A percentile compares a stretch with the other conserved stretches of the same genome.
phyloP scores from a whole-genome alignment of 1,140 invertebrate species.

The Apis florea region DNA sequence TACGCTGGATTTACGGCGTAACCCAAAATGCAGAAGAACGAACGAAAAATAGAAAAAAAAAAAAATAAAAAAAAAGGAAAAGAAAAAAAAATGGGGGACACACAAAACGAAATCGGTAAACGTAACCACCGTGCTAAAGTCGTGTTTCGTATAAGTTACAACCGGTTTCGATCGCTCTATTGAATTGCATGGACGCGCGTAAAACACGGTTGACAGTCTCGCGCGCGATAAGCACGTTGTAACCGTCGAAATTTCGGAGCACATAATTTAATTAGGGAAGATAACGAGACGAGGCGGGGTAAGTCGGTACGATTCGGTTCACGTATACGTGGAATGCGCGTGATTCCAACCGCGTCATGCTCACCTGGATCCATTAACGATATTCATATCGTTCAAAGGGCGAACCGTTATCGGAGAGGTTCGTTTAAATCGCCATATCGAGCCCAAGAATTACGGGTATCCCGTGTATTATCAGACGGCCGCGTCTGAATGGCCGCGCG shows the following conservation, averaged over 20 bases:
- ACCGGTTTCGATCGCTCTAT: neutral
- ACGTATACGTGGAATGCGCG: conserved; percentile 10
- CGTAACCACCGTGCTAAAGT: neutral
- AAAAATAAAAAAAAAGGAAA: neutral
- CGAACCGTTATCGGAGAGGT: conserved; percentile 11
- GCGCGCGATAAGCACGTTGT: neutral
- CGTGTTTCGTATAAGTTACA: conserved; percentile 16
- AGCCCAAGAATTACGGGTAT: conserved; percentile 39
- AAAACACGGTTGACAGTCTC: no score
- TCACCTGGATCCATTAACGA: conserved; percentile 29
- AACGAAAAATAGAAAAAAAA: neutral
- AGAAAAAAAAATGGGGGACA: neutral
- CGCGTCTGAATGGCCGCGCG: neutral
- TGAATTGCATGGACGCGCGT: neutral
- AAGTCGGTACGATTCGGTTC: conserved; percentile 24
- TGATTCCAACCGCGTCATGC: conserved; percentile 15
- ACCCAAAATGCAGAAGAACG: neutral
- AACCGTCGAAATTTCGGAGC: conserved; percentile 4
- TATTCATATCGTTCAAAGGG: conserved; percentile 33
- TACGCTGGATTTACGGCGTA: conserved; percentile 17
- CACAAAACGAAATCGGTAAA: neutral
- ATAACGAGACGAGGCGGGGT: conserved; percentile 2
- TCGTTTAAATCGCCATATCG: conserved; percentile 37
- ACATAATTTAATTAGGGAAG: conserved; percentile 32
- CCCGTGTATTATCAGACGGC: conserved; percentile 16